Evolutionary conservation across 2,113 vertebrate genomes (phyloP).

Genomic region (Pterophyllum scalare): DNA sequence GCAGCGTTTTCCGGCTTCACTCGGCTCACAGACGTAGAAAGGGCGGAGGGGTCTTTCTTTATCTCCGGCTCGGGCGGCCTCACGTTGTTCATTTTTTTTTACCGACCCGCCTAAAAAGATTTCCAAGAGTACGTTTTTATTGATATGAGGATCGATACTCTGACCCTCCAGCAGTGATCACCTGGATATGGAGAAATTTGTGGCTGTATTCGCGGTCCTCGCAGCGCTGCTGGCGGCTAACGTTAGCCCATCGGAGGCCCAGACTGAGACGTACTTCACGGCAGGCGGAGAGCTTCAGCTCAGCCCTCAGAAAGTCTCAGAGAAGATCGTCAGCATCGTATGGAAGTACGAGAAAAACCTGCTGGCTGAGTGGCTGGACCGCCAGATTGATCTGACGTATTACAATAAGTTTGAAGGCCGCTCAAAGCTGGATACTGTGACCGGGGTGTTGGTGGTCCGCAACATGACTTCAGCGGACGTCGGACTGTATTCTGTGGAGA

Average conservation of each 20-base stretch:
- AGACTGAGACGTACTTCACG: accelerated
- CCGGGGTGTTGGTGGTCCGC: accelerated
- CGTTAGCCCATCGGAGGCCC: not conserved
- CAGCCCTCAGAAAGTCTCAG: accelerated
- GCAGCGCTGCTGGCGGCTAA: not conserved
- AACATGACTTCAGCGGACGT: accelerated
- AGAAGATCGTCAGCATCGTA: not conserved
- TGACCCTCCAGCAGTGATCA: not conserved
- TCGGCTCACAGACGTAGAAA: not conserved
- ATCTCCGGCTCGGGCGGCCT: not conserved
- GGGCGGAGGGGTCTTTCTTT: not conserved
- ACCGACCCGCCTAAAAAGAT: not conserved
- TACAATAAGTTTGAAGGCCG: accelerated
- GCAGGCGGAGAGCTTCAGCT: accelerated
- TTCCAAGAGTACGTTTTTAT: not conserved
- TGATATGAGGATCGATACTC: not conserved
- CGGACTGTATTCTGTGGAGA: accelerated
- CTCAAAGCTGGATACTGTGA: accelerated
- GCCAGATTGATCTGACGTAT: accelerated
- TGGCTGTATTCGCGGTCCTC: too few relatives aligned
- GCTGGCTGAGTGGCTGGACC: not conserved
- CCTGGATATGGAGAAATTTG: not conserved
- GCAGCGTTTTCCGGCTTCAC: too few relatives aligned
- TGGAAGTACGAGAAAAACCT: accelerated
- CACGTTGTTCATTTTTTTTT: accelerated